These are phyloP conservation scores for Chanos chanos DNA, from an alignment of 2,797 vertebrate genomes.

Conservation along the genomic window DNA sequence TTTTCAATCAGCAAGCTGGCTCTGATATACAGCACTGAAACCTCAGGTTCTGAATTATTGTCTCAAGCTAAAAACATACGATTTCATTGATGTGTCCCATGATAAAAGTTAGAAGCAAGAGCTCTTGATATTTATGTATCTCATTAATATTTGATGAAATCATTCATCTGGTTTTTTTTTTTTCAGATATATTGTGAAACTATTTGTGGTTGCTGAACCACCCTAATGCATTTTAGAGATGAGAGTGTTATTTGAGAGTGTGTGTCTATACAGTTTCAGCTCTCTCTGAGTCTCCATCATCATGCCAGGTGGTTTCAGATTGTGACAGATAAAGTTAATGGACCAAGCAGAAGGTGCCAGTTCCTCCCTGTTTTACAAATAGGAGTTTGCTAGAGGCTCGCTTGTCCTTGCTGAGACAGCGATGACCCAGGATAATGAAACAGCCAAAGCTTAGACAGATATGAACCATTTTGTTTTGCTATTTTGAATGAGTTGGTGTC, in stretches of 20 bases:
- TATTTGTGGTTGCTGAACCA: not conserved
- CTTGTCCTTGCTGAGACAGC: conserved; percentile 42
- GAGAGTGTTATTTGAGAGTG: not conserved
- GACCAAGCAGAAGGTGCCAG: conserved; percentile 42
- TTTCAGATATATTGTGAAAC: not conserved
- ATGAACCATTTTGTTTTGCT: not conserved
- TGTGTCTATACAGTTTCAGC: conserved; percentile 30
- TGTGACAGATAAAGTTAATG: conserved; percentile 53
- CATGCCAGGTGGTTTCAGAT: conserved; percentile 36
- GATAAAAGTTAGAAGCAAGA: too few relatives aligned
- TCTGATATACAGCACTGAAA: not conserved
- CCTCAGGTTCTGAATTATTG: too few relatives aligned
- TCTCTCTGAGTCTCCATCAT: conserved; percentile 18
- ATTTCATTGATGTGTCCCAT: too few relatives aligned
- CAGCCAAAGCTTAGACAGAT: conserved; percentile 12
- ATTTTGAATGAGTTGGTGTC: too few relatives aligned
- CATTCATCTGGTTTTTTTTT: too few relatives aligned
- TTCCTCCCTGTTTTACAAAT: conserved; percentile 49
- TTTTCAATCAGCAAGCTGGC: not conserved
- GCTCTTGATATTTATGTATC: too few relatives aligned
- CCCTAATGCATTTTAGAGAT: not conserved
- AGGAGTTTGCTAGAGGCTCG: conserved; percentile 32
- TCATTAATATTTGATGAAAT: too few relatives aligned
- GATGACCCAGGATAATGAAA: conserved; percentile 12
- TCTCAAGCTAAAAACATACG: too few relatives aligned